These are phyloP conservation scores for Stegostoma tigrinum DNA, from an alignment of 2,113 vertebrate genomes.

Conservation along the genomic window DNA sequence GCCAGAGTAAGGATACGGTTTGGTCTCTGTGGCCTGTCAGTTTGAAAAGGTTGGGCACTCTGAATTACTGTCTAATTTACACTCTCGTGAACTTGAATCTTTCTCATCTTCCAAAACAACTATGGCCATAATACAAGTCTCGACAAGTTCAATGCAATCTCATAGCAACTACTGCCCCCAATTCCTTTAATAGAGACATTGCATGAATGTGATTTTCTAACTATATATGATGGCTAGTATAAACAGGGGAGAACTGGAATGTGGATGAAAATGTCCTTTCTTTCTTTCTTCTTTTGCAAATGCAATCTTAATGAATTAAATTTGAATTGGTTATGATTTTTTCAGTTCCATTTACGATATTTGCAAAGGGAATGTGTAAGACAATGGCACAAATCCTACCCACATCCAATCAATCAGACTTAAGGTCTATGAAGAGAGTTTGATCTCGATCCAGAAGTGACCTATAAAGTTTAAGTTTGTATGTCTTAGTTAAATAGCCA, in stretches of 20 bases:
- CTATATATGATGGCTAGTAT: neutral
- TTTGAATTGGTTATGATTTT: neutral
- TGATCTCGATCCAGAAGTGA: neutral
- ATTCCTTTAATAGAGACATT: neutral
- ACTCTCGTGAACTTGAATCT: neutral
- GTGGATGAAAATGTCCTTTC: neutral
- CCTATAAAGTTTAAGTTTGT: neutral
- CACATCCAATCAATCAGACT: neutral
- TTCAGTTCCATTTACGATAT: neutral
- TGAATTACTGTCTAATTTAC: neutral
- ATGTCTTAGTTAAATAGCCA: neutral
- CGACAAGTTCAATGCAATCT: neutral
- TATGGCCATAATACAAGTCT: neutral
- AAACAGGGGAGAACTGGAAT: neutral
- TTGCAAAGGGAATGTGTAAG: neutral
- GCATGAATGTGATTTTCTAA: neutral
- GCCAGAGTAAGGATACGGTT: no score
- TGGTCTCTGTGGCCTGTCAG: no score
- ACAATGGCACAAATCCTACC: neutral
- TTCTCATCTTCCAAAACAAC: neutral
- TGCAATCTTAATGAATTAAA: neutral
- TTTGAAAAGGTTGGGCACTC: no score
- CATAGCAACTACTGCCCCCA: neutral
- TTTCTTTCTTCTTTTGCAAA: neutral
- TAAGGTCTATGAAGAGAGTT: neutral